phyloP scores from a whole-genome alignment of 2,797 vertebrate species.

The Xiphophorus birchmanni region DNA sequence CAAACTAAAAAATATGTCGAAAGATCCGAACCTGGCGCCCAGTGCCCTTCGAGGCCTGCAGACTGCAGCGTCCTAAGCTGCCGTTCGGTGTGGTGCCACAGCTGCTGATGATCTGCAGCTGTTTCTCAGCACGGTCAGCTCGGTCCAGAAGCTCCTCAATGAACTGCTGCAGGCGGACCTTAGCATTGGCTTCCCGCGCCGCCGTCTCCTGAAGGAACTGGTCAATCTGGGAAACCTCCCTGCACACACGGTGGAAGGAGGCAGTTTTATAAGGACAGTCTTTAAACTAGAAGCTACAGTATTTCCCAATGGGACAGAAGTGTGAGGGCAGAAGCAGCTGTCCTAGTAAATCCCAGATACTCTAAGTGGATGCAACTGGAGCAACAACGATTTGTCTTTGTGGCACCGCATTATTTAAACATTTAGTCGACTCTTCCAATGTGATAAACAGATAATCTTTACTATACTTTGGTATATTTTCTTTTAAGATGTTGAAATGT shows the following conservation, averaged over 20 bases:
- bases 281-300: not conserved
- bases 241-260: conserved; percentile 56
- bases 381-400: not conserved
- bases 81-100: conserved; percentile 94
- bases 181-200: conserved; percentile 94
- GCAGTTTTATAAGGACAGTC: conserved; percentile 1
- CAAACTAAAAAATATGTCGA: not conserved
- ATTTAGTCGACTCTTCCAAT: not conserved
- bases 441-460: not conserved
- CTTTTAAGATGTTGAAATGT: not conserved
- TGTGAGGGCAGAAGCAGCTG: conserved; percentile 23
- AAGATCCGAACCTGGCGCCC: conserved; percentile 79
- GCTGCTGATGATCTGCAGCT: conserved; percentile 98
- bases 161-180: conserved; percentile 96
- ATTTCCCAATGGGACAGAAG: conserved; percentile 14
- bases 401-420: not conserved
- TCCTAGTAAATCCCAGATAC: not conserved
- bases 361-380: not conserved
- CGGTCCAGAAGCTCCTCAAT: conserved; percentile 98
- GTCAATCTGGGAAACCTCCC: conserved; percentile 97
- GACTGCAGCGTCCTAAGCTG: conserved; percentile 90
- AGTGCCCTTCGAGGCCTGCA: conserved; percentile 84
- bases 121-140: conserved; percentile 94
- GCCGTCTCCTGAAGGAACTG: conserved; percentile 98
- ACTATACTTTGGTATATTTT: not conserved